phyloP scores from a whole-genome alignment of 2,797 vertebrate genomes.

The Eurystomus glaucurus region DNA sequence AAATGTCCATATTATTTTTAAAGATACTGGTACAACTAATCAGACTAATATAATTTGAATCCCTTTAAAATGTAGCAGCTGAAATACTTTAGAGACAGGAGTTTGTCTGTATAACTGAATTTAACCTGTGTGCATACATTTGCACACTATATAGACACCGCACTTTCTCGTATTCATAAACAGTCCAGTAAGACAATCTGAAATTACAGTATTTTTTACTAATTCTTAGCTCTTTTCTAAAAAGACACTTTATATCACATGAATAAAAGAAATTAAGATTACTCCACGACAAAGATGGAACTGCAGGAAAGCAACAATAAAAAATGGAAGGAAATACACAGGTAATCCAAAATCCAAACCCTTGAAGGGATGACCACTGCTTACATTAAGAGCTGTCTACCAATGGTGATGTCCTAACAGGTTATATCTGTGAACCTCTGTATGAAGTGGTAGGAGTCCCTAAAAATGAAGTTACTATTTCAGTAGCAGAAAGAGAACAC shows the following conservation, averaged over 20 bases:
- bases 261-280: background rate
- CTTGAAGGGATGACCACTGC: background rate
- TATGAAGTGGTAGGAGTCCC: background rate
- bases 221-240: background rate
- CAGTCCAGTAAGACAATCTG: background rate
- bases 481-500: background rate
- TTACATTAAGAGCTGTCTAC: background rate
- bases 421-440: background rate
- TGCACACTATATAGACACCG: background rate
- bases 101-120: background rate
- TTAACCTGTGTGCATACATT: background rate
- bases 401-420: background rate
- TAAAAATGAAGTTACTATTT: background rate
- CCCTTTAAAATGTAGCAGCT: background rate
- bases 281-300: background rate
- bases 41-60: background rate
- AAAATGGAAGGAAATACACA: rapidly evolving
- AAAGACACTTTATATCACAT: background rate
- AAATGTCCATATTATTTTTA: background rate
- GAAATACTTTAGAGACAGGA: background rate
- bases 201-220: background rate
- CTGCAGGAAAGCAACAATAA: background rate
- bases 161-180: background rate
- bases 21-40: background rate
- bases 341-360: background rate